Conservation (phyloP, 1,140 invertebrate genomes). For the Drosophila pruinosa region DNA sequence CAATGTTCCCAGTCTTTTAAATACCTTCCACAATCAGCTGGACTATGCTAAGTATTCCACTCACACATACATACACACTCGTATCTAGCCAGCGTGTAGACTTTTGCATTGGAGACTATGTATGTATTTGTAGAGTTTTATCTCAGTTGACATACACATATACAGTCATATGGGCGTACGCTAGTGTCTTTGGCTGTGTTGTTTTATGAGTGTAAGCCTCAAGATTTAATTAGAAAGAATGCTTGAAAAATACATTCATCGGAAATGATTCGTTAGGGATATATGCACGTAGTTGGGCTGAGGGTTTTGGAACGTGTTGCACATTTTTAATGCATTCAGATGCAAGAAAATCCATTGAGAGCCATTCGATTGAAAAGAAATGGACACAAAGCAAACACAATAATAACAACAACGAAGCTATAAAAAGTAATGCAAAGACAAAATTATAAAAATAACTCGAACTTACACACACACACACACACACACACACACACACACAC, state of each 20-base stretch:
- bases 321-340: slow-evolving; percentile 41
- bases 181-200: background rate
- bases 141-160: background rate
- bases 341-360: slow-evolving; percentile 7
- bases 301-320: slow-evolving; percentile 29
- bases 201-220: background rate
- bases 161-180: background rate
- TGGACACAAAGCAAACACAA: slow-evolving; percentile 39
- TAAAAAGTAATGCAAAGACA: slow-evolving; percentile 62
- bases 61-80: background rate
- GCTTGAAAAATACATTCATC: slow-evolving; percentile 1
- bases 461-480: background rate
- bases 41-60: no score
- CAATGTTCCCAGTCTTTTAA: no score
- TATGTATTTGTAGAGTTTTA: background rate
- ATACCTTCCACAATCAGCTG: no score
- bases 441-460: slow-evolving; percentile 62
- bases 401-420: slow-evolving; percentile 25
- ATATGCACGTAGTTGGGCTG: slow-evolving; percentile 4
- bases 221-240: slow-evolving; percentile 2
- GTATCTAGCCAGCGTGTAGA: background rate
- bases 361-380: slow-evolving; percentile 36
- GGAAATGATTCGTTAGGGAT: slow-evolving; percentile 30
- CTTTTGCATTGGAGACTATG: background rate
- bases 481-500: slow-evolving; percentile 2